A percentile compares a stretch with the other conserved stretches of the same genome.
phyloP scores from a whole-genome alignment of 1,140 invertebrate genomes.

The Fragariocoptes setiger region DNA sequence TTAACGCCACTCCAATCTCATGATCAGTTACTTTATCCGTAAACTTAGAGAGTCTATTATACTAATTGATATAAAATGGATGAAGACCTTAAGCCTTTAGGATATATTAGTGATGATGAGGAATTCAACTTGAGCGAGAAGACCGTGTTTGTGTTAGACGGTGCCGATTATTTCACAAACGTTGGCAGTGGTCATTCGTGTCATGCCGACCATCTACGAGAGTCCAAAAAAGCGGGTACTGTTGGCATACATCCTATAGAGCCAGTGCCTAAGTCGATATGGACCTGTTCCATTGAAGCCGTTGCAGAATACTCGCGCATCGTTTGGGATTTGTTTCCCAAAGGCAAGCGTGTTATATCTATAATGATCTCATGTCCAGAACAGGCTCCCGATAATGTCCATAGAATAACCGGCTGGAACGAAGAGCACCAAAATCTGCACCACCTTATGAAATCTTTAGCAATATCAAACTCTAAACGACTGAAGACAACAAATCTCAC shows the following conservation, averaged over 20 bases:
- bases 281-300: slow-evolving; percentile 76
- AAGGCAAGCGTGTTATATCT: slow-evolving; percentile 6
- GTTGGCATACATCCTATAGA: slow-evolving; percentile 34
- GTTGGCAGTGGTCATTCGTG: slow-evolving; percentile 42
- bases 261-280: slow-evolving; percentile 56
- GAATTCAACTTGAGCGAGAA: slow-evolving; percentile 48
- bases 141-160: slow-evolving; percentile 74
- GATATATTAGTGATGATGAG: too few relatives aligned
- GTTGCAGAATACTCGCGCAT: slow-evolving; percentile 77
- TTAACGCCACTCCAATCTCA: too few relatives aligned
- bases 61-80: too few relatives aligned
- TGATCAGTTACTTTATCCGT: too few relatives aligned
- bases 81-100: too few relatives aligned
- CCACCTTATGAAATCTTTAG: slow-evolving; percentile 3
- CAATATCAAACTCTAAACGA: not conserved
- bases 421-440: slow-evolving; percentile 3
- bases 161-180: slow-evolving; percentile 53
- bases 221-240: slow-evolving; percentile 21
- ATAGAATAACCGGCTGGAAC: slow-evolving; percentile 2
- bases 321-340: slow-evolving; percentile 46
- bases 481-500: not conserved
- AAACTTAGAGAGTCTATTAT: too few relatives aligned
- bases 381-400: not conserved
- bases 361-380: not conserved
- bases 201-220: slow-evolving; percentile 37